Base-by-base conservation (phyloP, 2,797 vertebrate genomes). In the Sebastes variabilis region DNA sequence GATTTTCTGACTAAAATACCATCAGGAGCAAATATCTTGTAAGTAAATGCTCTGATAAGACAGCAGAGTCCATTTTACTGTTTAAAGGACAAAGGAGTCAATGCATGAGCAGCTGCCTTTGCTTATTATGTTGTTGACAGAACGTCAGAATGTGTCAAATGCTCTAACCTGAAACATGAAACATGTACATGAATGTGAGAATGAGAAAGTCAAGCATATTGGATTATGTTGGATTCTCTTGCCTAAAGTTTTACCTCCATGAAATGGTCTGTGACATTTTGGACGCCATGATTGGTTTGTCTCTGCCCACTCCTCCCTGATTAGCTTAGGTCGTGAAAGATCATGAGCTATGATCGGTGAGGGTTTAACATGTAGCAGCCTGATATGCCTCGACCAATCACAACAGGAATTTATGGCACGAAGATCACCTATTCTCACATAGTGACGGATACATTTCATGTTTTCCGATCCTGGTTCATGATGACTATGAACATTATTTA, bases 1-100 rank as follows among this genome's bases (percentile, higher is more conserved):
- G 66, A 56, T 46, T 70, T 83, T 56, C 74, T 70, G n/a, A 79
- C 84, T 27, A 73, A 85, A 81, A 88, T 70, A 71, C 58, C 73
- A 83, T 20, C 79, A 54, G 62, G 38, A 38, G 29, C 29, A 52
- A 60, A 79, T 11, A 7, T 30, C 42, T 54, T 58, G 25, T 20
- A 30, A 62, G 9, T 55, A 24, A 71, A 64, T 5, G 10, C 7
- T 65, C 14, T 22, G 67, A 56, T 46, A 42, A 30, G 66, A 56
- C 36, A 24, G 8, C 49, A 46, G 11, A 72, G 78, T 67, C 59
- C 49, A 54, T 54, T 54, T 54, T 54, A n/a, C 49, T 54, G 49
- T 54, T n/a, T 22, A 54, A n/a, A 75, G 52, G 68, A 54, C 69
- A 52, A 60, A 30, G 20, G 32, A 64, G 56, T 14, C 36, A 52